Evolutionary conservation across 2,113 vertebrate genomes (phyloP).

Genomic region (Mesitornis unicolor): DNA sequence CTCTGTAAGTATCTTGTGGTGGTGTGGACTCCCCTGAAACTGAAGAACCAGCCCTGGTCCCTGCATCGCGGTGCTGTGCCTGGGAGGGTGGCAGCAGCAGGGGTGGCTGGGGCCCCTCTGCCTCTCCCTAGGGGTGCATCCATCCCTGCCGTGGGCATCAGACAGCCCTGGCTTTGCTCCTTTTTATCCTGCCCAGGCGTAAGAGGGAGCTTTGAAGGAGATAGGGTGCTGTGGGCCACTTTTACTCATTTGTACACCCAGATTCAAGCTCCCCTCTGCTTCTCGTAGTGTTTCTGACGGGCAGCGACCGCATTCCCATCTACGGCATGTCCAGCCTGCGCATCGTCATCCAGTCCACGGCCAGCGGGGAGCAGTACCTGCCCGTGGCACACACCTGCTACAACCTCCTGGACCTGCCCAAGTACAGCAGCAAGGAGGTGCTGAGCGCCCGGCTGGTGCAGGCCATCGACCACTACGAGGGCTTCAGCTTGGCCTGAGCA

Average conservation of each 20-base stretch:
- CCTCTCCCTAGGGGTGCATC: neutral
- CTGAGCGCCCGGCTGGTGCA: constrained; percentile 83
- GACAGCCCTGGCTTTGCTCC: neutral
- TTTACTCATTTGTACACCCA: neutral
- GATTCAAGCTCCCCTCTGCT: neutral
- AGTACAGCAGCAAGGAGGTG: constrained; percentile 91
- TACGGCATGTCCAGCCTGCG: constrained; percentile 95
- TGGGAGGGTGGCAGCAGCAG: neutral
- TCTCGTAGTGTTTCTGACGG: constrained; percentile 90
- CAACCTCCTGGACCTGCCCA: constrained; percentile 95
- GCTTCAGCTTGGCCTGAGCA: constrained; percentile 92
- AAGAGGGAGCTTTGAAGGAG: neutral
- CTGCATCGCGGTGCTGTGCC: neutral
- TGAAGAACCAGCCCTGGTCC: neutral
- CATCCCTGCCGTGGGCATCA: neutral
- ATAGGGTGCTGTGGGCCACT: fast-evolving
- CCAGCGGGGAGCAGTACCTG: constrained; percentile 87
- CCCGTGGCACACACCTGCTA: constrained; percentile 97
- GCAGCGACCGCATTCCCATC: constrained; percentile 97
- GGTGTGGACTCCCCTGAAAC: neutral
- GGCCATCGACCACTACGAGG: constrained; percentile 95
- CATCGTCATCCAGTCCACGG: constrained; percentile 91
- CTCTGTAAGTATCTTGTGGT: constrained; percentile 80
- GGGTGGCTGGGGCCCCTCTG: neutral
- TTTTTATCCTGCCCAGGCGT: neutral